Evolutionary conservation across 1,140 invertebrate species (phyloP), one percentile per base, ranked within the genome.

Genomic region (Bilobella aurantiaca): DNA sequence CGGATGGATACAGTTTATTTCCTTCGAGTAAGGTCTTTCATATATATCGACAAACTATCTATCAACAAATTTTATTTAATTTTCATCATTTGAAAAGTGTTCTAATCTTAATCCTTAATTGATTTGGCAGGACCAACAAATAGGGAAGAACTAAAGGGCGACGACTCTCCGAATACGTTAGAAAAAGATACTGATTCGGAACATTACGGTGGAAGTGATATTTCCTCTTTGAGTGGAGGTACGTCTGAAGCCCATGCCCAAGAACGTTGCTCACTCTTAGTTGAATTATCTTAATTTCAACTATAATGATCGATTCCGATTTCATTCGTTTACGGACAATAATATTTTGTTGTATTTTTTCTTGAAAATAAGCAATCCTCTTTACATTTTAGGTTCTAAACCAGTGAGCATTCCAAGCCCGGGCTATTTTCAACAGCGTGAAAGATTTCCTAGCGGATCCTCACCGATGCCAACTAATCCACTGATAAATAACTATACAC

Each of bases 371-470:
- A n/a, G n/a, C n/a, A n/a, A n/a, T n/a, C n/a, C n/a, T n/a, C n/a
- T 28, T 57, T 34, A 46, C 49, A 34, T 3, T 37, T 62, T 62
- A 46, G 67, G 70, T 47, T 67, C 70, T 28, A 72, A 72, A 63
- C 70, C 70, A 29, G 65, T 72, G 21, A 72, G 67, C 67, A 72
- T 72, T 69, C 70, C 70, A 14, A 60, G 63, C 21, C 42, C 67
- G 21, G 46, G 60, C 21, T 57, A 58, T 59, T 68, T 67, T 66
- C 64, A 46, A 60, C 53, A 64, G 63, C 47, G 70, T 59, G 70
- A 72, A 67, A 61, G 70, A 30, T 72, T 69, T 62, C 70, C 70
- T 21, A 72, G 70, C 53, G 70, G 70, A 28, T 64, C 64, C 21
- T 72, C 70, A 12, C 67, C 70, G 21, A 68, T 71, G 64, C 62